phyloP scores from a whole-genome alignment of 2,113 vertebrate genomes.

The Labeo rohita region DNA sequence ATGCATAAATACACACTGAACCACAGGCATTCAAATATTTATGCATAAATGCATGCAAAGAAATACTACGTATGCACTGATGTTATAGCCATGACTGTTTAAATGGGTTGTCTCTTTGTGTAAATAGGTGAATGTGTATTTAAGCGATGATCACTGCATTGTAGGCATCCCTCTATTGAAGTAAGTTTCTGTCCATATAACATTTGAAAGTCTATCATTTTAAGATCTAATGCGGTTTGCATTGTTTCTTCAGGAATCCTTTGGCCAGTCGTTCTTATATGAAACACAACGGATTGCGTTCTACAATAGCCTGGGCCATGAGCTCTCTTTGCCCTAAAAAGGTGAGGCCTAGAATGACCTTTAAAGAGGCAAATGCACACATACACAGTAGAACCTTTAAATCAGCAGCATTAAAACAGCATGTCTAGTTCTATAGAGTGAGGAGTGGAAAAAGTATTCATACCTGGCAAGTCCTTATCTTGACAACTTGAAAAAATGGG shows the following conservation, averaged over 20 bases:
- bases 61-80: not conserved
- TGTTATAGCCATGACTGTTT: not conserved
- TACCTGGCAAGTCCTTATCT: not conserved
- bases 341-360: slow-evolving; percentile 65
- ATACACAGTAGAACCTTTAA: not conserved
- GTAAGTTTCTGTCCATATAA: slow-evolving; percentile 64
- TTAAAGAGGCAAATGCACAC: not conserved
- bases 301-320: slow-evolving; percentile 92
- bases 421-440: not conserved
- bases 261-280: slow-evolving; percentile 87
- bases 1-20: slow-evolving; percentile 28
- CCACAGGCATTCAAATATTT: not conserved
- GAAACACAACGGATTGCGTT: slow-evolving; percentile 83
- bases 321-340: slow-evolving; percentile 84
- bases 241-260: slow-evolving; percentile 75
- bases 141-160: slow-evolving; percentile 85
- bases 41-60: not conserved
- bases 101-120: not conserved
- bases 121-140: slow-evolving; percentile 82
- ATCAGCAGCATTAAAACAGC: not conserved
- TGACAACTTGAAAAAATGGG: too few species aligned
- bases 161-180: slow-evolving; percentile 89
- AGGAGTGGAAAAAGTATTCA: not conserved
- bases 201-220: not conserved
- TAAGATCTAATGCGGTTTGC: not conserved